A percentile compares a stretch with the other conserved stretches of the same genome.
Evolutionary conservation across 2,888 invertebrate genomes (phyloP).

Genomic region (Napeogenes inachia): DNA sequence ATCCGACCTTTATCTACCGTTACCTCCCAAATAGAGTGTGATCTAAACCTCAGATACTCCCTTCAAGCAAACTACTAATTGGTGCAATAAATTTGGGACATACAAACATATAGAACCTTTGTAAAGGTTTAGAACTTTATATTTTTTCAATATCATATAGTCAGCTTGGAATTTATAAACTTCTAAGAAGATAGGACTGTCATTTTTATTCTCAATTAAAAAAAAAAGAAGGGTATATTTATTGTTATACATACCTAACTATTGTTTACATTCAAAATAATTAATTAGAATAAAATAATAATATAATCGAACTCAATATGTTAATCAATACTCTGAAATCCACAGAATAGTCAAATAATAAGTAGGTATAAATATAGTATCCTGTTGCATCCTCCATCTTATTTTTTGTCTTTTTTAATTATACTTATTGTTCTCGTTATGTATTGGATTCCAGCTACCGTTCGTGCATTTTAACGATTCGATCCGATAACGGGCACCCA

Average conservation of each 20-base stretch:
- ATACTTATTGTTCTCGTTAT: conserved; percentile 75
- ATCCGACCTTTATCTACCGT: conserved; percentile 68
- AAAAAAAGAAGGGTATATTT: no score
- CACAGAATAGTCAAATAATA: no score
- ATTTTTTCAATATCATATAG: conserved; percentile 24
- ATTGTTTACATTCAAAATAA: no score
- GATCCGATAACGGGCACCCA: conserved; percentile 66
- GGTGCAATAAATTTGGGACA: conserved; percentile 72
- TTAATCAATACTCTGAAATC: no score
- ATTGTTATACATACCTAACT: no score
- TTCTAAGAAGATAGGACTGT: conserved; percentile 46
- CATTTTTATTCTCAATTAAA: conserved; percentile 44
- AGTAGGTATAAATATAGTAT: no score
- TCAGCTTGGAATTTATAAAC: conserved; percentile 33
- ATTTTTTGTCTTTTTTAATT: conserved; percentile 58
- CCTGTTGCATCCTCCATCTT: background rate
- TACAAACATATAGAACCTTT: conserved; percentile 51
- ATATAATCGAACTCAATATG: no score
- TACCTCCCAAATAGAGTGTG: conserved; percentile 75
- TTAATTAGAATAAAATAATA: no score
- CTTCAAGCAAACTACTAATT: conserved; percentile 72
- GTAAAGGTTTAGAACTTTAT: conserved; percentile 45
- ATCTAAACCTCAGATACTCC: conserved; percentile 63
- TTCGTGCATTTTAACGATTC: conserved; percentile 71
- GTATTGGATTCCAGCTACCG: conserved; percentile 73